Percentiles rank a stretch among this genome's conserved stretches.
These are phyloP conservation scores for Chrysocyon brachyurus DNA, from an alignment of 2,797 vertebrate genomes.

Conservation along the genomic window DNA sequence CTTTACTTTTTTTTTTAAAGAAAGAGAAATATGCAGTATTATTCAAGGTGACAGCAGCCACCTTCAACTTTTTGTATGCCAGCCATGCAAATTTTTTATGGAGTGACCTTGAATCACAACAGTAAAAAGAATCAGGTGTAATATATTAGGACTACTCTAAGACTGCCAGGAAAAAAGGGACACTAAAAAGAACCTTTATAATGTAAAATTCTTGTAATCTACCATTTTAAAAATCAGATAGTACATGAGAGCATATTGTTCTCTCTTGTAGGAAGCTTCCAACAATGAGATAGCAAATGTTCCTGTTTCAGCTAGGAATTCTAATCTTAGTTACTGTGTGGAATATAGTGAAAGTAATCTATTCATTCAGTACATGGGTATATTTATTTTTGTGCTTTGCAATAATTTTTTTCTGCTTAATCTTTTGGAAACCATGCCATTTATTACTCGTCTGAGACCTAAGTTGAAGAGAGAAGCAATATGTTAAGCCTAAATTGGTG, in stretches of 20 bases:
- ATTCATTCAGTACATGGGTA: background rate
- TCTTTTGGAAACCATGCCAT: slow-evolving; percentile 9
- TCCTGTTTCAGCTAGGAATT: background rate
- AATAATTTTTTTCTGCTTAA: background rate
- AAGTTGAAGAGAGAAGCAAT: background rate
- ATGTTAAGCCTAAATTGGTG: background rate
- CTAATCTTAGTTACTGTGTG: slow-evolving; percentile 1
- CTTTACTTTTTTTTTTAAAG: background rate
- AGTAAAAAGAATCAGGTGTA: slow-evolving; percentile 43
- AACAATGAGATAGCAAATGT: slow-evolving; percentile 5
- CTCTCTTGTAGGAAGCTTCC: background rate
- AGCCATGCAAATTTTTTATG: slow-evolving; percentile 67
- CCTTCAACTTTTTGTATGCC: slow-evolving; percentile 70
- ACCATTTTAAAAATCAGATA: slow-evolving; percentile 59
- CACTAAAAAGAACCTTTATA: slow-evolving; percentile 39
- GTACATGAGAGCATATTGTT: background rate
- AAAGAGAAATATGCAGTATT: slow-evolving; percentile 72
- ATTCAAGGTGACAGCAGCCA: slow-evolving; percentile 77
- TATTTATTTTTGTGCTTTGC: slow-evolving; percentile 23
- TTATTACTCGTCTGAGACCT: background rate
- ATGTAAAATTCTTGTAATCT: slow-evolving; percentile 43
- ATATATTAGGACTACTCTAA: slow-evolving; percentile 51
- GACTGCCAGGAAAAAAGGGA: slow-evolving; percentile 30
- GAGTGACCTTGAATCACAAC: slow-evolving; percentile 71
- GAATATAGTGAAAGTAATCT: background rate